Evolutionary conservation across 2,888 invertebrate species (phyloP), one percentile per base, ranked within the genome.

Genomic region (Hydriomena furcata): DNA sequence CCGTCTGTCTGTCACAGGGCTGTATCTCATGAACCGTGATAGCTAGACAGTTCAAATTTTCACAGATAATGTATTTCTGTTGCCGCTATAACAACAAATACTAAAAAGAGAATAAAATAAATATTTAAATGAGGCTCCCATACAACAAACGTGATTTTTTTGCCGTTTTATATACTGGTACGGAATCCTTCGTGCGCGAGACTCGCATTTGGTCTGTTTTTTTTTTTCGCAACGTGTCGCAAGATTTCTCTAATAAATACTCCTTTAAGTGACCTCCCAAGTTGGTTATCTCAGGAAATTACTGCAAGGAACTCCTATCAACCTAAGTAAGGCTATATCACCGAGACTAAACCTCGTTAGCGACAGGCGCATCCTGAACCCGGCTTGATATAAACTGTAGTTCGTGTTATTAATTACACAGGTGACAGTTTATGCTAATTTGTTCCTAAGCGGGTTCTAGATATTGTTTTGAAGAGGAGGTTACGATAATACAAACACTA

Each of bases 331-430:
- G 52, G 34, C 57, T 41, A 35, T 55, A 50, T 38, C 44, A 45
- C 44, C 20, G 30, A 51, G 59, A 58, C 63, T 63, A 66, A 74
- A 77, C 70, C 70, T 76, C 71, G 73, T 79, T 76, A 74, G 64
- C 64, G 66, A 68, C 69, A 68, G 69, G 51, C 54, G 58, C 58
- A 58, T 61, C 54, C 50, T 60, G 52, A 56, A 48, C 50, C 42
- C 45, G 27, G 41, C 47, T 36, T 43, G 49, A 57, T 46, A 52
- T 60, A 57, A 57, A 53, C 49, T 55, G 50, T 45, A 52, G 52
- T 50, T 44, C 46, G 27, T 37, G 45, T 60, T 55, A 56, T 56
- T 57, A 55, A 55, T 55, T 47, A 52, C 52, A 52, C 43, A 47
- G 52, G 43, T 52, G 52, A 38, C 47, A 52, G 52, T 52, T 52